These are phyloP conservation scores for Hipparchia semele DNA, from an alignment of 2,888 invertebrate genomes.

Conservation along the genomic window DNA sequence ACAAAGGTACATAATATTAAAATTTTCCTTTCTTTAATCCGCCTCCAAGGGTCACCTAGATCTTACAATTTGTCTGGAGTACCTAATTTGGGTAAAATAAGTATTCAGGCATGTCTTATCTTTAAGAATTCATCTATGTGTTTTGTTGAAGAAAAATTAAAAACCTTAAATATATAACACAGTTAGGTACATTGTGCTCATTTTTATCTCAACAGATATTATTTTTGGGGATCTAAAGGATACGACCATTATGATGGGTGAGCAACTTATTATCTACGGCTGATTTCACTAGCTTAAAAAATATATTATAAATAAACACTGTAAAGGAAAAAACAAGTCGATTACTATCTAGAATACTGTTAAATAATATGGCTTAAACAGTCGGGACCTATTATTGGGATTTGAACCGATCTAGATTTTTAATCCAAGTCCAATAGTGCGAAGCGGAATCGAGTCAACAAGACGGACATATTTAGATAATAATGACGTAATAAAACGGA, in stretches of 20 bases:
- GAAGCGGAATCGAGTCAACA: not conserved
- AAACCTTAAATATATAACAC: not conserved
- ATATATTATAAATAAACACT: no score
- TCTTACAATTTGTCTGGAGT: conserved; percentile 1
- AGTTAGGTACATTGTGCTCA: not conserved
- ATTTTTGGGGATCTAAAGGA: not conserved
- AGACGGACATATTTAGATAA: not conserved
- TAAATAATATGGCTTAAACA: no score
- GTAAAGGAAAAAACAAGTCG: no score
- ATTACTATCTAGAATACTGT: no score
- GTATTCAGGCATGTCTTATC: conserved; percentile 8
- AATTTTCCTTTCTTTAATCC: conserved; percentile 13
- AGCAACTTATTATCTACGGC: no score
- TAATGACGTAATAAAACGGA: conserved; percentile 3
- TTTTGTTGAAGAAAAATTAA: not conserved
- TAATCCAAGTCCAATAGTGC: not conserved
- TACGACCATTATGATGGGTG: not conserved
- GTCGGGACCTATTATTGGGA: no score
- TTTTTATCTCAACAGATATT: not conserved
- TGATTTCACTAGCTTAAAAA: no score
- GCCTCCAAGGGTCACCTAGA: conserved; percentile 11
- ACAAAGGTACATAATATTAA: not conserved
- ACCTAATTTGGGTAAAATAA: conserved; percentile 2
- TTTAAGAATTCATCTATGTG: not conserved
- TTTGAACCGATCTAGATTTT: no score